These are phyloP conservation scores for Drosophila navojoa DNA, from an alignment of 1,140 invertebrate genomes.

Conservation along the genomic window DNA sequence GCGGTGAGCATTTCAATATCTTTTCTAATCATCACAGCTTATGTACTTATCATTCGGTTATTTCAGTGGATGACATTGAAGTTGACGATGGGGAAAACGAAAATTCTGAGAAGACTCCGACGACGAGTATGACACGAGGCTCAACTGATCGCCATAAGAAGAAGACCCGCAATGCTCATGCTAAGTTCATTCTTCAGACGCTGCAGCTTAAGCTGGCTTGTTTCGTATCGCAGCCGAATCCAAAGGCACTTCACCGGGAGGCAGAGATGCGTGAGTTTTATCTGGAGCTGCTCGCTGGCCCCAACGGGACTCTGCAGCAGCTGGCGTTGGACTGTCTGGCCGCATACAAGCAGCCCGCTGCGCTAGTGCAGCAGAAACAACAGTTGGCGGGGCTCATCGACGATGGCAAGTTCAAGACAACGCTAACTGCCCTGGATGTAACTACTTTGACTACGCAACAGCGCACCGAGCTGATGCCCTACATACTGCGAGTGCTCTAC, in stretches of 20 bases:
- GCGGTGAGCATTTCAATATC: slow-evolving; percentile 7
- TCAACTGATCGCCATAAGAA: slow-evolving; percentile 27
- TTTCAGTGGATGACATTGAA: slow-evolving; percentile 53
- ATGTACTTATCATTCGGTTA: too few relatives aligned
- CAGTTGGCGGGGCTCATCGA: slow-evolving; percentile 91
- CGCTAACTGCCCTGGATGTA: slow-evolving; percentile 91
- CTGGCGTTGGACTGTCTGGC: slow-evolving; percentile 93
- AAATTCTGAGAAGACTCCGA: slow-evolving; percentile 12
- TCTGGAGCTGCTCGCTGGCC: slow-evolving; percentile 91
- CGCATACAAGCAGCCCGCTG: slow-evolving; percentile 91
- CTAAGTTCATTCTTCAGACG: slow-evolving; percentile 76
- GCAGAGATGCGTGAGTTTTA: slow-evolving; percentile 90
- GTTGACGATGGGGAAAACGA: slow-evolving; percentile 55
- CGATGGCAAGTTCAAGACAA: slow-evolving; percentile 94
- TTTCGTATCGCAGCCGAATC: slow-evolving; percentile 92
- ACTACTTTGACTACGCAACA: slow-evolving; percentile 88
- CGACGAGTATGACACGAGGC: slow-evolving; percentile 40
- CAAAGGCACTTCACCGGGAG: slow-evolving; percentile 90
- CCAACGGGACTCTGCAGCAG: slow-evolving; percentile 92
- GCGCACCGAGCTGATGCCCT: slow-evolving; percentile 89
- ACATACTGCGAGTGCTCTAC: slow-evolving; percentile 94
- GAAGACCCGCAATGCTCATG: slow-evolving; percentile 35
- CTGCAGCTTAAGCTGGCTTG: slow-evolving; percentile 86
- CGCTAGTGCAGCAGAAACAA: slow-evolving; percentile 90
- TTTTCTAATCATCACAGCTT: too few relatives aligned